These are phyloP conservation scores for Ptiloglossa arizonensis DNA, from an alignment of 1,140 invertebrate genomes.

Conservation along the genomic window DNA sequence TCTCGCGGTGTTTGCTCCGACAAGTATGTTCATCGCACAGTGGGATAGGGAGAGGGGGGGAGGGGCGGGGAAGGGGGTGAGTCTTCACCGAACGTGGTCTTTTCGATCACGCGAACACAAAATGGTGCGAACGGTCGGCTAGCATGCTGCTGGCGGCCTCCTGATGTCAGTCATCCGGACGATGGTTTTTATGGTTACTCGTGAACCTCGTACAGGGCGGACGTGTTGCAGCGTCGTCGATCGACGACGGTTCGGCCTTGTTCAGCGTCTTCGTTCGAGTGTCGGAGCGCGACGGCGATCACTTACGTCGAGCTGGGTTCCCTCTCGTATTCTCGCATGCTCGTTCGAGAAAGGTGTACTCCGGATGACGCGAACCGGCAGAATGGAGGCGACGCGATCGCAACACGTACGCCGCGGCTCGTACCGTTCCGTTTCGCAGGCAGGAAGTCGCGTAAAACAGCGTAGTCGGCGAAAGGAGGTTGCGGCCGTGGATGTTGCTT, in stretches of 20 bases:
- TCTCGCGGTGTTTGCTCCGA: too few species aligned
- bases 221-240: too few species aligned
- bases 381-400: conserved; percentile 1
- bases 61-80: too few species aligned
- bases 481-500: conserved; percentile 68
- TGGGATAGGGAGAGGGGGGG: too few species aligned
- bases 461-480: conserved; percentile 61
- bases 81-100: too few species aligned
- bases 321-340: conserved; percentile 34
- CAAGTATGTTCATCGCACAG: too few species aligned
- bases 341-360: conserved; percentile 8
- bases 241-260: not conserved
- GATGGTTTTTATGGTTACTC: not conserved
- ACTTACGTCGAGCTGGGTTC: conserved; percentile 26
- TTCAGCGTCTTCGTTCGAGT: not conserved
- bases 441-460: conserved; percentile 20
- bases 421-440: not conserved
- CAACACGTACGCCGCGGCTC: not conserved
- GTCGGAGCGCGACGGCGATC: not conserved
- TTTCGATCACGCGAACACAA: conserved; percentile 37
- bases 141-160: conserved; percentile 1
- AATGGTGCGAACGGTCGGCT: conserved; percentile 9
- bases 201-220: not conserved
- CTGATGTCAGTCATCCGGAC: not conserved
- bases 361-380: conserved; percentile 19